phyloP scores from a whole-genome alignment of 2,888 invertebrate genomes.

The Tridacna gigas region DNA sequence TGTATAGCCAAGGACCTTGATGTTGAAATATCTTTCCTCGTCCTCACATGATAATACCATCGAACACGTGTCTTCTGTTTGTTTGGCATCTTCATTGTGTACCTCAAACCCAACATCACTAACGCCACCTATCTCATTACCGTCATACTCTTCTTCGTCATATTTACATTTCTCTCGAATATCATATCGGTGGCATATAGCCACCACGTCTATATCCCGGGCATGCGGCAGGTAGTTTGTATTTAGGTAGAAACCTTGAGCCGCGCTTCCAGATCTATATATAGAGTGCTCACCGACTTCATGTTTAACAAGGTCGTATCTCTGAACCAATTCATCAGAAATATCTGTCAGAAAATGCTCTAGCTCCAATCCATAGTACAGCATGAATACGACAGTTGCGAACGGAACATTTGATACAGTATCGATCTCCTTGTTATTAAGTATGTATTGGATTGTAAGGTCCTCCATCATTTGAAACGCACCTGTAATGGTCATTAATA shows the following conservation, averaged over 20 bases:
- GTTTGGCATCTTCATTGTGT: neutral
- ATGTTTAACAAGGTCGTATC: slow-evolving; percentile 15
- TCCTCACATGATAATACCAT: neutral
- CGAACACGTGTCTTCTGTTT: neutral
- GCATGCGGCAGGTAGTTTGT: slow-evolving; percentile 36
- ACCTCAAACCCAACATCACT: neutral
- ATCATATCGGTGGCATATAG: slow-evolving; percentile 37
- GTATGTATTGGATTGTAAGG: slow-evolving; percentile 35
- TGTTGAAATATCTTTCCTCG: slow-evolving; percentile 29
- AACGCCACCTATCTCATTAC: neutral
- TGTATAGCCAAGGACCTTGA: slow-evolving; percentile 34
- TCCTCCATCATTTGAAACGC: slow-evolving; percentile 31
- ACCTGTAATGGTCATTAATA: too few relatives aligned
- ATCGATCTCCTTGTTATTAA: slow-evolving; percentile 32
- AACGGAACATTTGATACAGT: slow-evolving; percentile 31
- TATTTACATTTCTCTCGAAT: slow-evolving; percentile 37
- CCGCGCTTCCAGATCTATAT: slow-evolving; percentile 46
- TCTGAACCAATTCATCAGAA: slow-evolving; percentile 25
- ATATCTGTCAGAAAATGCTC: slow-evolving; percentile 38
- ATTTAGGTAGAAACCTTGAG: slow-evolving; percentile 49
- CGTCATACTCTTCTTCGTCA: slow-evolving; percentile 1
- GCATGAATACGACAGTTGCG: slow-evolving; percentile 42
- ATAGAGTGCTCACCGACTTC: slow-evolving; percentile 33
- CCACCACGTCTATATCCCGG: slow-evolving; percentile 49
- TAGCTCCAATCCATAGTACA: slow-evolving; percentile 46